A percentile compares a stretch with the other conserved stretches of the same genome.
Conservation (phyloP, 2,113 vertebrate genomes). For the Rhodinocichla rosea region DNA sequence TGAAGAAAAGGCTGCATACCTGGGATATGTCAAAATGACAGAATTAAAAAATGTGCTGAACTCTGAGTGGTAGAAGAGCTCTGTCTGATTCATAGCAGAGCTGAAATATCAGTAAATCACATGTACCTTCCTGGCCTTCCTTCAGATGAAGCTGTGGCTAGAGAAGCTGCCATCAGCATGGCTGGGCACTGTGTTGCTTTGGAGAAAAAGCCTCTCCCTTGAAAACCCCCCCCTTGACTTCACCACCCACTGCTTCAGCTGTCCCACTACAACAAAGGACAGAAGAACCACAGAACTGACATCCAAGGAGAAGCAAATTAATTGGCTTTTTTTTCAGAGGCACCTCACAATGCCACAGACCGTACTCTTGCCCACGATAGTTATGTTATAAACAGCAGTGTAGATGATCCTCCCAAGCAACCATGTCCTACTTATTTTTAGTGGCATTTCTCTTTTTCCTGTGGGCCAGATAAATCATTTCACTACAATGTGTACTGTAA, state of each 20-base stretch:
- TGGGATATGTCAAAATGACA: constrained; percentile 24
- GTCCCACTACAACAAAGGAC: not conserved
- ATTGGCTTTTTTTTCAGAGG: not conserved
- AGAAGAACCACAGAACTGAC: not conserved
- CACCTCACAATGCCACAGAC: not conserved
- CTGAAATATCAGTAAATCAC: not conserved
- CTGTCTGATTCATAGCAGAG: not conserved
- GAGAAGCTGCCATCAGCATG: not conserved
- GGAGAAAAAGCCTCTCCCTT: not conserved
- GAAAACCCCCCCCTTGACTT: not conserved
- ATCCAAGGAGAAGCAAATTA: not conserved
- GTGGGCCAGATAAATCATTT: not conserved
- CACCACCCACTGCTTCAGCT: not conserved
- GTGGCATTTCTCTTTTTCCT: not conserved
- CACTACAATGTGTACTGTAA: not conserved
- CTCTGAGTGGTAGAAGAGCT: not conserved
- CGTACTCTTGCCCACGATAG: not conserved
- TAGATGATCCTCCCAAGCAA: not conserved
- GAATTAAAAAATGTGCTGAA: not conserved
- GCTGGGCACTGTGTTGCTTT: accelerated
- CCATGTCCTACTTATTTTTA: not conserved
- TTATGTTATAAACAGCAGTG: not conserved
- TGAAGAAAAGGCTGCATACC: not conserved
- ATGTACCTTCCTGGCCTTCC: not conserved
- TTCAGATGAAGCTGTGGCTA: not conserved